Evolutionary conservation across 2,888 invertebrate genomes (phyloP).

Genomic region (Bugula neritina): DNA sequence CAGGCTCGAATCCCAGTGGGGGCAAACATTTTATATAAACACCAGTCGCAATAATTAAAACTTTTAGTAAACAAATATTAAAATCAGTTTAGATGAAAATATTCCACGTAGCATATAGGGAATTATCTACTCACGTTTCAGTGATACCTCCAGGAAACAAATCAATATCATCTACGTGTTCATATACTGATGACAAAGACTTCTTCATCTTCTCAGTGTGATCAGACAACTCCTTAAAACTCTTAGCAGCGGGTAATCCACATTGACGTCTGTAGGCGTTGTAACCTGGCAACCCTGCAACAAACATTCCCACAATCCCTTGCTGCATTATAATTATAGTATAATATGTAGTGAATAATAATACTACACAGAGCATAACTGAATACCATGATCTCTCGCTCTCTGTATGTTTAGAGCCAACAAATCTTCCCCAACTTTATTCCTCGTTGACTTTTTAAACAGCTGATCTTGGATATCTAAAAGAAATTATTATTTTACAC

Average conservation of each 20-base stretch:
- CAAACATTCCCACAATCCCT: slow-evolving; percentile 67
- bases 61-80: no score
- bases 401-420: slow-evolving; percentile 60
- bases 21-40: no score
- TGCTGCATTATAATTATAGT: no score
- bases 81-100: no score
- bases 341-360: no score
- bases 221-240: not conserved
- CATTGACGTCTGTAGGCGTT: not conserved
- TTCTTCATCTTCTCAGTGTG: not conserved
- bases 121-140: slow-evolving; percentile 55
- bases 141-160: slow-evolving; percentile 80
- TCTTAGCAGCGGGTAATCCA: not conserved
- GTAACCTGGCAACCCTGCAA: not conserved
- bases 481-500: no score
- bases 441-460: slow-evolving; percentile 30
- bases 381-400: slow-evolving; percentile 72
- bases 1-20: no score
- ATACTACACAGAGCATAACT: no score
- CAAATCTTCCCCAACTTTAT: slow-evolving; percentile 43
- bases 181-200: not conserved
- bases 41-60: no score
- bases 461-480: not conserved
- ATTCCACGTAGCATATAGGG: not conserved
- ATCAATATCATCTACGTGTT: slow-evolving; percentile 69